Evolutionary conservation across 2,888 invertebrate genomes (phyloP).

Genomic region (Andrena chrysosceles): DNA sequence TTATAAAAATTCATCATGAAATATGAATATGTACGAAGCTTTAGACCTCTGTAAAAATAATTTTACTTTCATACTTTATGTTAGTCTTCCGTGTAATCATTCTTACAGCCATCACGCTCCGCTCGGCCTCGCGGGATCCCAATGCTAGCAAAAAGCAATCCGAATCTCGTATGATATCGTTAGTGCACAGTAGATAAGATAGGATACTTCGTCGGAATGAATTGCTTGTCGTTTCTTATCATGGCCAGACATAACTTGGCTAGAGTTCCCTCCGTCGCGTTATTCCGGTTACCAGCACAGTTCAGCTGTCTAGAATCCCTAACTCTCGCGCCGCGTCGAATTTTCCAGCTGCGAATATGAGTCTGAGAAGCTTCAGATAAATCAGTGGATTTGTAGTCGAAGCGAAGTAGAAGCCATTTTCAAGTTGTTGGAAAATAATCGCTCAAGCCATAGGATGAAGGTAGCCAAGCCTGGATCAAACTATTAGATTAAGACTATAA

Average conservation of each 20-base stretch:
- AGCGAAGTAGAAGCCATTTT: neutral
- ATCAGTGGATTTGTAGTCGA: neutral
- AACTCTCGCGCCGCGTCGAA: constrained; percentile 41
- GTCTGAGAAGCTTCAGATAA: constrained; percentile 15
- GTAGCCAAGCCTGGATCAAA: neutral
- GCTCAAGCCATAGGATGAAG: neutral
- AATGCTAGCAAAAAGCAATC: constrained; percentile 59
- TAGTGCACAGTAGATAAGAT: constrained; percentile 75
- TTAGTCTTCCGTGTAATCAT: constrained; percentile 17
- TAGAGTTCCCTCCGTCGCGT: constrained; percentile 57
- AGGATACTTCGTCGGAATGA: constrained; percentile 72
- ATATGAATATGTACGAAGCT: neutral
- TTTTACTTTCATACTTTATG: neutral
- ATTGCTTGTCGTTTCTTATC: constrained; percentile 77
- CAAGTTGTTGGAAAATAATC: neutral
- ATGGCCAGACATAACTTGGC: constrained; percentile 74
- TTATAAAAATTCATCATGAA: no score
- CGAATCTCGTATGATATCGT: constrained; percentile 71
- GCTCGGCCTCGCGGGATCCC: constrained; percentile 24
- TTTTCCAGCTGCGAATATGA: neutral
- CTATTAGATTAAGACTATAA: neutral
- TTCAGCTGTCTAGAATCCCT: constrained; percentile 30
- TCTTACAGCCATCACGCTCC: constrained; percentile 20
- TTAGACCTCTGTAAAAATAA: neutral
- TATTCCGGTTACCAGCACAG: constrained; percentile 41